Percentiles rank a stretch among this genome's conserved stretches.
These are phyloP conservation scores for Antigone vipio DNA, from an alignment of 2,113 vertebrate genomes.

Conservation along the genomic window DNA sequence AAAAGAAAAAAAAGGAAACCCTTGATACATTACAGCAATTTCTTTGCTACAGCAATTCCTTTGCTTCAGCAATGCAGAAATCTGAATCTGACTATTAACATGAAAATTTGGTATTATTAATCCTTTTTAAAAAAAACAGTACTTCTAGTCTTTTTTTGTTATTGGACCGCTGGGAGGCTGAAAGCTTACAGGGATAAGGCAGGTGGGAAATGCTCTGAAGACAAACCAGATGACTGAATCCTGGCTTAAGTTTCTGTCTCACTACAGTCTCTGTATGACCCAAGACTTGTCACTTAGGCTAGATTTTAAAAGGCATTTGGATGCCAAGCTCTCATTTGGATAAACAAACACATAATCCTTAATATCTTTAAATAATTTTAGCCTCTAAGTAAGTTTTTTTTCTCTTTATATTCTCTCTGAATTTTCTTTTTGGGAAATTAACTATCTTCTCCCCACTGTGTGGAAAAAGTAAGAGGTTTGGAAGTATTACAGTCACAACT, in stretches of 20 bases:
- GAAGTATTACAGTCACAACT: not conserved
- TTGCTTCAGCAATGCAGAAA: not conserved
- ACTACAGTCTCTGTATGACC: not conserved
- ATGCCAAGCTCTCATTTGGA: not conserved
- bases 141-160: not conserved
- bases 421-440: not conserved
- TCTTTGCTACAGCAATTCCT: not conserved
- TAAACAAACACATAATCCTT: not conserved
- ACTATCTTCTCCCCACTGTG: not conserved
- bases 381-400: not conserved
- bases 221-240: not conserved
- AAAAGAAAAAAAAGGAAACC: too few species aligned
- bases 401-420: not conserved
- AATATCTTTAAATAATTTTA: not conserved
- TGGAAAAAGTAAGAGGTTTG: too few species aligned
- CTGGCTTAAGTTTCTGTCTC: not conserved
- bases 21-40: not conserved
- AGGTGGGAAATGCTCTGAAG: not conserved
- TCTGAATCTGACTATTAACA: not conserved
- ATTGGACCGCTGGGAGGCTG: not conserved
- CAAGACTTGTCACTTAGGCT: not conserved
- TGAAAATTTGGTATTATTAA: not conserved
- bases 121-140: not conserved
- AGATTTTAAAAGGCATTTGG: not conserved
- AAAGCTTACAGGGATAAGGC: not conserved